These are phyloP conservation scores for Elegia similella DNA, from an alignment of 2,888 invertebrate genomes.

Conservation along the genomic window DNA sequence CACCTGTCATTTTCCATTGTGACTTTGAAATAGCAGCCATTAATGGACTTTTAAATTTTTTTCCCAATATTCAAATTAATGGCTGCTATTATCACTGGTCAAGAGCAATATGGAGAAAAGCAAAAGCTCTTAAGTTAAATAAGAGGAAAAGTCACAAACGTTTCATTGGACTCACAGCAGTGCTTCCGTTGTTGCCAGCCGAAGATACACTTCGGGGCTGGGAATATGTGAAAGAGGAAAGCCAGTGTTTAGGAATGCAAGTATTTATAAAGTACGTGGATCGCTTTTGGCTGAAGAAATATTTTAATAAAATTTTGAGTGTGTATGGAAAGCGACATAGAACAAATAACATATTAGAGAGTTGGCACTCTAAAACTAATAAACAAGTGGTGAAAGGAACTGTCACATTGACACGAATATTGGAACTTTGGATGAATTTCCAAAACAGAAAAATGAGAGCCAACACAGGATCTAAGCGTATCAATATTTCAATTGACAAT, in stretches of 20 bases:
- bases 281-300: constrained; percentile 11
- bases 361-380: background rate
- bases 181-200: background rate
- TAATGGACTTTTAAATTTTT: constrained; percentile 1
- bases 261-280: constrained; percentile 11
- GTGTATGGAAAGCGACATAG: background rate
- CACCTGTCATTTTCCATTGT: constrained; percentile 20
- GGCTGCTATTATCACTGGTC: constrained; percentile 19
- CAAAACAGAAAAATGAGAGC: too few relatives aligned
- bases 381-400: too few relatives aligned
- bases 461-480: too few relatives aligned
- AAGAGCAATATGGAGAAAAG: constrained; percentile 16
- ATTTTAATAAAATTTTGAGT: constrained; percentile 3
- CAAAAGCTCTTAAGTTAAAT: constrained; percentile 2
- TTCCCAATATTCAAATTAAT: constrained; percentile 11
- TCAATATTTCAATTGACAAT: too few relatives aligned
- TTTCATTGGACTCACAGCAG: background rate
- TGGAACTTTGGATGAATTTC: too few relatives aligned
- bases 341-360: background rate
- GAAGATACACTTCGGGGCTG: background rate
- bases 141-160: background rate
- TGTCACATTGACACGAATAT: too few relatives aligned
- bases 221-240: constrained; percentile 14
- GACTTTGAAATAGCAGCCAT: constrained; percentile 22
- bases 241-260: constrained; percentile 9